Base-by-base conservation (phyloP, 1,140 invertebrate species). In the Pygmarrhopalites habei region DNA sequence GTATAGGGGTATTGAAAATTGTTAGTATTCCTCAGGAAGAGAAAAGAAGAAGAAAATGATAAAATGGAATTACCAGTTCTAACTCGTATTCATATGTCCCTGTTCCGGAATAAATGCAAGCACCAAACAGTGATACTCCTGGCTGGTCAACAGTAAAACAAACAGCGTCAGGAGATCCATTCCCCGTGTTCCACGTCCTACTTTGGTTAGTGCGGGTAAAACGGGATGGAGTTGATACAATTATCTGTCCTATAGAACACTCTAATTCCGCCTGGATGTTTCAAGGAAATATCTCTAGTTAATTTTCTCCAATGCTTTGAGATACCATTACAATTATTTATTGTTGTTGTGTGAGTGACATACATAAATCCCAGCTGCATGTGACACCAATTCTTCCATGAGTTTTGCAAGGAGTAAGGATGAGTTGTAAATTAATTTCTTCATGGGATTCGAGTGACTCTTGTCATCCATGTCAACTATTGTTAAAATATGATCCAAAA, bases 161-260 rank as follows among this genome's bases (percentile, higher is more conserved):
- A 71, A 99, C 92, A 3, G 94, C 94, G 79, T 99, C 95, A 0
- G 94, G 91, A 25, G 91, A 93, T 32, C 94, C 95, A 76, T 93
- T 95, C 2, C 93, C 93, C 1, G 93, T 95, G 72, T 97, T 96
- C 95, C 95, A 98, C 1, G 90, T 90, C 41, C 90, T 83, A 39
- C 85, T 87, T 72, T 88, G 84, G 75, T 92, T 94, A 12, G 89
- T 87, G 57, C 91, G 83, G 7, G 89, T 88, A 74, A 98, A 98
- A 21, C 95, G 82, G 26, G 87, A 90, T 0, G 92, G 90, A 2
- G 92, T 94, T 41, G 86, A 83, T 49, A 92, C 85, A 65, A 94
- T 79, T 43, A 87, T 82, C 41, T 86, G 76, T 1, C 84, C 83
- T 69, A 82, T 83, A 12, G 72, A 68, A 32, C 72, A 70, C 62